Conservation (phyloP, 2,797 vertebrate genomes). For the Alosa sapidissima region DNA sequence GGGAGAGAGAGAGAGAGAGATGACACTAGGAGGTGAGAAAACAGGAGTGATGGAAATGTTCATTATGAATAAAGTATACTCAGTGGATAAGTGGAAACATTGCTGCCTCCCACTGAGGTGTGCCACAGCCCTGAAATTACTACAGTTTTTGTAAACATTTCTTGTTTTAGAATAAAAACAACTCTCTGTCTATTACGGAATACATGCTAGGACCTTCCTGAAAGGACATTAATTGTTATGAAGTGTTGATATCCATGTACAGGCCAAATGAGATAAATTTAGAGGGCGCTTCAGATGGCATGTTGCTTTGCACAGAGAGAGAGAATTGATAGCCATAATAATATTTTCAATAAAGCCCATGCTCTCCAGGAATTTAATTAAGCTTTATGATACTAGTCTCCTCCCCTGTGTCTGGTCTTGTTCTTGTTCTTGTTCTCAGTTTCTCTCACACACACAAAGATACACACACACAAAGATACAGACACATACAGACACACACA, state of each 20-base stretch:
- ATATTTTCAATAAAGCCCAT: conserved; percentile 44
- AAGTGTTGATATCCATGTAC: neutral
- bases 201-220: neutral
- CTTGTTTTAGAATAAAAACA: neutral
- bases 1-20: neutral
- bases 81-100: neutral
- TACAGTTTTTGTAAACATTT: neutral
- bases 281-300: neutral
- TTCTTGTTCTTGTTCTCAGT: neutral
- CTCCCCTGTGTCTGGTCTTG: neutral
- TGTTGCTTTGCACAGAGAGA: neutral
- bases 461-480: too few relatives aligned
- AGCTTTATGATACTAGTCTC: conserved; percentile 33
- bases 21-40: neutral
- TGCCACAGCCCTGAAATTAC: neutral
- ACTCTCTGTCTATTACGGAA: neutral
- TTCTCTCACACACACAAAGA: neutral
- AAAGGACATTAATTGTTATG: neutral
- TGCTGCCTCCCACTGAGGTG: neutral
- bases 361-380: conserved; percentile 44
- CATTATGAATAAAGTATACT: neutral
- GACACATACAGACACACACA: neutral
- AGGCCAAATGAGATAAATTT: neutral
- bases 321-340: conserved; percentile 32
- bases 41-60: conserved; percentile 12